Conservation (phyloP, 1,140 invertebrate species). For the Hirudo medicinalis region DNA sequence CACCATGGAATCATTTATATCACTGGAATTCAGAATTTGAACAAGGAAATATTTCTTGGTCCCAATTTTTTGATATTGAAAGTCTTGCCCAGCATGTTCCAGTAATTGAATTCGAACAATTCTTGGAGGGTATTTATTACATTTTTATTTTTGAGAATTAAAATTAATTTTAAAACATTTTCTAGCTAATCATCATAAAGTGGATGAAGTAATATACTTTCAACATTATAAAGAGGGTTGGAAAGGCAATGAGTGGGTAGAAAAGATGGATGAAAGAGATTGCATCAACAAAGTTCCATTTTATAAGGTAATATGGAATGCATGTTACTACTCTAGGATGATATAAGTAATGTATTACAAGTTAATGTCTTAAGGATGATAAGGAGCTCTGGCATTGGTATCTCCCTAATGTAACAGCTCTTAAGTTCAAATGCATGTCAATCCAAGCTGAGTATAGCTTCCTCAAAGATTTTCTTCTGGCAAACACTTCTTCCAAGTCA, state of each 20-base stretch:
- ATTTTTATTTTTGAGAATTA: not conserved
- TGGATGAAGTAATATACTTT: conserved; percentile 66
- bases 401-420: conserved; percentile 50
- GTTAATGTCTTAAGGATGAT: conserved; percentile 24
- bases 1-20: conserved; percentile 74
- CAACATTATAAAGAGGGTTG: conserved; percentile 76
- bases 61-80: conserved; percentile 67
- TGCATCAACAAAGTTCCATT: conserved; percentile 40
- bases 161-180: conserved; percentile 6
- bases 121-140: conserved; percentile 44
- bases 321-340: too few relatives aligned
- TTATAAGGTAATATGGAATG: conserved; percentile 29
- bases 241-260: conserved; percentile 60
- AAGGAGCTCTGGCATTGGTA: conserved; percentile 40
- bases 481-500: conserved; percentile 11
- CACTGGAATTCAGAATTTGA: conserved; percentile 63
- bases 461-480: conserved; percentile 30
- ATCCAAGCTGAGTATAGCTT: conserved; percentile 56
- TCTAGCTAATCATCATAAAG: conserved; percentile 41
- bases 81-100: conserved; percentile 66
- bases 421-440: conserved; percentile 52
- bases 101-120: conserved; percentile 74
- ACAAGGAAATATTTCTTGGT: conserved; percentile 57
- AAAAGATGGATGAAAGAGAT: conserved; percentile 58
- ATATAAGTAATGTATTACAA: too few relatives aligned